phyloP scores from a whole-genome alignment of 2,113 vertebrate species.

The Charina bottae region DNA sequence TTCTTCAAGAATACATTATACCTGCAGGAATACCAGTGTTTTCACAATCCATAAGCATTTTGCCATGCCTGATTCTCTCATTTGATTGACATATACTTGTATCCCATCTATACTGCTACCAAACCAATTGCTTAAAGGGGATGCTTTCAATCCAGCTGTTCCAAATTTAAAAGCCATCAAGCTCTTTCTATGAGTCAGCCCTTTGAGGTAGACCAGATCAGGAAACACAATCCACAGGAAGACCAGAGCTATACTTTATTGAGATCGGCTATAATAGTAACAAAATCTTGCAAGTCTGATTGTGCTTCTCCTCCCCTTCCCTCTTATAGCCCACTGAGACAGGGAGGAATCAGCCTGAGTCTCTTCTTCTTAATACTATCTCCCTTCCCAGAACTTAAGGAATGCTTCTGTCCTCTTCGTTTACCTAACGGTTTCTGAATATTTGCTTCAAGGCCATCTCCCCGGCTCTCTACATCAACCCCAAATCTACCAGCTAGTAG shows the following conservation, averaged over 20 bases:
- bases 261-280: background rate
- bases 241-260: background rate
- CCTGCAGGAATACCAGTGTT: background rate
- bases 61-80: accelerated
- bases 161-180: slow-evolving; percentile 36
- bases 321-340: background rate
- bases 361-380: background rate
- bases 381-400: background rate
- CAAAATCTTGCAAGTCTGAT: background rate
- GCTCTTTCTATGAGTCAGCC: background rate
- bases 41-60: accelerated
- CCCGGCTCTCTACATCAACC: background rate
- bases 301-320: background rate
- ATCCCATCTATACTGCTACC: slow-evolving; percentile 29
- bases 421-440: background rate
- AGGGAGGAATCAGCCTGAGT: background rate
- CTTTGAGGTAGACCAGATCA: background rate
- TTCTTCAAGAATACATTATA: background rate
- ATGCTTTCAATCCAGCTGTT: accelerated
- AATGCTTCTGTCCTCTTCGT: background rate
- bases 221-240: background rate
- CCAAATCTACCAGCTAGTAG: background rate
- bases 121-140: slow-evolving; percentile 26
- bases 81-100: slow-evolving; percentile 6
- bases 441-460: background rate